Conservation (phyloP, 2,797 vertebrate species). For the Myotis daubentonii region DNA sequence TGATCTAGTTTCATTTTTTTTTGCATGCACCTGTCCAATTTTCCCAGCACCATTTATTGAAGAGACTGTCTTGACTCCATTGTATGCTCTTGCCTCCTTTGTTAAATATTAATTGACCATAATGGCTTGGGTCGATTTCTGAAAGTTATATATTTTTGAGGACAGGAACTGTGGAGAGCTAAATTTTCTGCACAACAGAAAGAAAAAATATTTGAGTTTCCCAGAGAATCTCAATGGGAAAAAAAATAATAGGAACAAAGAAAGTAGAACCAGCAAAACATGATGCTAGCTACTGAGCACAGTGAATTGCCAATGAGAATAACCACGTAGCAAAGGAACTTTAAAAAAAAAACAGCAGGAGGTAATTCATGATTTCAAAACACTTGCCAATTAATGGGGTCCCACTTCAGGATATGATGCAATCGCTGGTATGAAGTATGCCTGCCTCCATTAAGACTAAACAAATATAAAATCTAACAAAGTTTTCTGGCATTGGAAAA, state of each 20-base stretch:
- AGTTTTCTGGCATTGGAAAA: neutral
- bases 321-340: neutral
- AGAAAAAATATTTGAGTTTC: neutral
- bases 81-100: no score
- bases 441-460: neutral
- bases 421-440: neutral
- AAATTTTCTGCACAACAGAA: neutral
- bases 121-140: no score
- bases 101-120: no score
- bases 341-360: neutral
- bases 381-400: neutral
- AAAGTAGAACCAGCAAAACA: neutral
- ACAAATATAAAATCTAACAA: slow-evolving; percentile 16
- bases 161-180: neutral
- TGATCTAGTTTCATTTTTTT: no score
- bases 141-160: neutral
- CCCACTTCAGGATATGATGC: neutral
- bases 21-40: no score
- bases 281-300: neutral
- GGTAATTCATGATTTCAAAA: neutral
- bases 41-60: no score
- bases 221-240: neutral
- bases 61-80: no score
- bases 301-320: neutral
- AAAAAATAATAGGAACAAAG: neutral